Evolutionary conservation across 1,140 invertebrate genomes (phyloP).

Genomic region (Leptinotarsa undecemlineata): DNA sequence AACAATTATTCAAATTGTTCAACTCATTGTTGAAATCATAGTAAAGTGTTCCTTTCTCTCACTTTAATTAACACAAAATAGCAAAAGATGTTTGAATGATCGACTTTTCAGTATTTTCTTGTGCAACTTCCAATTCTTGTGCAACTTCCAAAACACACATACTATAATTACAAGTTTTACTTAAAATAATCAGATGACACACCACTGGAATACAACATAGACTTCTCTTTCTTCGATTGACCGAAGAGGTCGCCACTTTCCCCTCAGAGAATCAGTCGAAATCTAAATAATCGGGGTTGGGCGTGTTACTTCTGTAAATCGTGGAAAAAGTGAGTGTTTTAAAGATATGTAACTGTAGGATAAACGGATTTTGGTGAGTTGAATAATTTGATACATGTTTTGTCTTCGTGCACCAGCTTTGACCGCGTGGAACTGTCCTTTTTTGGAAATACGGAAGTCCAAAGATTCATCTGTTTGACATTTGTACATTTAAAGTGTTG

Average conservation of each 20-base stretch:
- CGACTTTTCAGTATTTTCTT: too few relatives aligned
- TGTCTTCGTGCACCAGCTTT: constrained; percentile 17
- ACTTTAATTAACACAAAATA: too few relatives aligned
- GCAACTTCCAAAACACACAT: too few relatives aligned
- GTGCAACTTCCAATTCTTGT: too few relatives aligned
- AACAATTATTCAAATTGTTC: too few relatives aligned
- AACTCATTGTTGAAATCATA: too few relatives aligned
- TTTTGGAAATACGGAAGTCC: constrained; percentile 26
- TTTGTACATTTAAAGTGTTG: constrained; percentile 17
- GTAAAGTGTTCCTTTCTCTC: too few relatives aligned
- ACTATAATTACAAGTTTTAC: too few relatives aligned
- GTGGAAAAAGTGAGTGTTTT: constrained; percentile 37
- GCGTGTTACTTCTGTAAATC: constrained; percentile 38
- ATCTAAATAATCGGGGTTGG: constrained; percentile 32
- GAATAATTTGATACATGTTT: constrained; percentile 11
- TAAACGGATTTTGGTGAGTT: constrained; percentile 31
- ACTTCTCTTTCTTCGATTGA: neutral
- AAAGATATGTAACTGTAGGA: constrained; percentile 39
- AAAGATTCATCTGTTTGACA: constrained; percentile 29
- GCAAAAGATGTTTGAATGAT: too few relatives aligned
- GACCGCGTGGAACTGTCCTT: constrained; percentile 27
- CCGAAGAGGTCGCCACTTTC: constrained; percentile 20
- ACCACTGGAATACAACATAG: neutral
- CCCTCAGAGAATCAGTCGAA: constrained; percentile 32
- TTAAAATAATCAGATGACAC: neutral